phyloP scores from a whole-genome alignment of 2,888 invertebrate species.

The Caenorhabditis panamensis region DNA sequence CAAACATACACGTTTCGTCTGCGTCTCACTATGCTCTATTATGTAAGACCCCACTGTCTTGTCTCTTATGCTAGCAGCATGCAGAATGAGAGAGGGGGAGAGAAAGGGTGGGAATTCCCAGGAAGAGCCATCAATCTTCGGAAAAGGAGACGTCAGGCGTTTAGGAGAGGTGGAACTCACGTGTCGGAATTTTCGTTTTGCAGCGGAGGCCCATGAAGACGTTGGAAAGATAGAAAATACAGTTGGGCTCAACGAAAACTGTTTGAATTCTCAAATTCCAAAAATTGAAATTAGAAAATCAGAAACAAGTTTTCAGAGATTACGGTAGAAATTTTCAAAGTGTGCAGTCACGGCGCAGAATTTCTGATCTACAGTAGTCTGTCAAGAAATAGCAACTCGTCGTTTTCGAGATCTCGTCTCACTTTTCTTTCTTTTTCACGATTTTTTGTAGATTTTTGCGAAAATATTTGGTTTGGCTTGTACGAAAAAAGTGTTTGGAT shows the following conservation, averaged over 20 bases:
- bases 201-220: neutral
- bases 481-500: constrained; percentile 1
- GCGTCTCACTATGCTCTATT: constrained; percentile 13
- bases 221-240: too few relatives aligned
- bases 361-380: constrained; percentile 1
- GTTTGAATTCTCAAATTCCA: too few relatives aligned
- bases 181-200: neutral
- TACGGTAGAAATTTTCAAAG: neutral
- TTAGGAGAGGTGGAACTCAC: constrained; percentile 4
- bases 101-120: too few relatives aligned
- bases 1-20: constrained; percentile 36
- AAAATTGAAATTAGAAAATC: too few relatives aligned
- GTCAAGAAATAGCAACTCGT: neutral
- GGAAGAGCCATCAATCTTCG: constrained; percentile 1
- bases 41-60: neutral
- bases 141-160: neutral
- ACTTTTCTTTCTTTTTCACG: neutral
- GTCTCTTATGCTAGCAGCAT: neutral
- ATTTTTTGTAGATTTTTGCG: neutral
- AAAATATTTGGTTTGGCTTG: constrained; percentile 20
- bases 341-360: constrained; percentile 16
- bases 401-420: neutral
- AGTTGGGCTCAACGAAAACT: too few relatives aligned
- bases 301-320: too few relatives aligned
- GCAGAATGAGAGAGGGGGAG: neutral